These are phyloP conservation scores for Spisula subtruncata DNA, from an alignment of 2,888 invertebrate genomes.

Conservation along the genomic window DNA sequence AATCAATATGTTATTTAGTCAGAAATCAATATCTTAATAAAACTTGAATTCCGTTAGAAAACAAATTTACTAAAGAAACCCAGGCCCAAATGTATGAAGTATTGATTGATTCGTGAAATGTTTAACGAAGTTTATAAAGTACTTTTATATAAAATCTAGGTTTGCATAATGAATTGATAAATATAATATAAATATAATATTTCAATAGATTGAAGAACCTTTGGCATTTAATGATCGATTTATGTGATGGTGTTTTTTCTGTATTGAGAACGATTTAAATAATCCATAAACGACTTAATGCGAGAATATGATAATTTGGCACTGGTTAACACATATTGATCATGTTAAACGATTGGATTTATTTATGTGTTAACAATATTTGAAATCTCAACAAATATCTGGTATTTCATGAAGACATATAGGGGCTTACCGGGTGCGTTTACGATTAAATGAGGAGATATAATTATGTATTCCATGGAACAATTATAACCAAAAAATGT, in stretches of 20 bases:
- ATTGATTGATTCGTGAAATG: background rate
- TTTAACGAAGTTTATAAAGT: background rate
- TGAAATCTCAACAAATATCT: background rate
- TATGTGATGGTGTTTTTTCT: background rate
- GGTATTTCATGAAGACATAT: background rate
- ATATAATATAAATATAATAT: background rate
- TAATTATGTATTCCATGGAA: background rate
- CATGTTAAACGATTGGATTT: conserved; percentile 1
- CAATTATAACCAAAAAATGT: background rate
- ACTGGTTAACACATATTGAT: background rate
- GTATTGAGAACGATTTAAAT: background rate
- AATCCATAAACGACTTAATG: background rate
- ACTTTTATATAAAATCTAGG: background rate
- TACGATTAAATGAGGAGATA: background rate
- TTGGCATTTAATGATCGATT: background rate
- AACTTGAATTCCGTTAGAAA: background rate
- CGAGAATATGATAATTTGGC: background rate
- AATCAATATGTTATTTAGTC: background rate
- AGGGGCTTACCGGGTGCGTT: background rate
- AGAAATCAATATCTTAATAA: background rate
- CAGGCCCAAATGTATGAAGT: background rate
- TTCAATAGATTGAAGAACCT: conserved; percentile 5
- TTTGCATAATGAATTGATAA: background rate
- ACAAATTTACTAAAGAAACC: background rate
- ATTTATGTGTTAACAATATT: background rate